Evolutionary conservation across 2,113 vertebrate species (phyloP).

Genomic region (Cromileptes altivelis): DNA sequence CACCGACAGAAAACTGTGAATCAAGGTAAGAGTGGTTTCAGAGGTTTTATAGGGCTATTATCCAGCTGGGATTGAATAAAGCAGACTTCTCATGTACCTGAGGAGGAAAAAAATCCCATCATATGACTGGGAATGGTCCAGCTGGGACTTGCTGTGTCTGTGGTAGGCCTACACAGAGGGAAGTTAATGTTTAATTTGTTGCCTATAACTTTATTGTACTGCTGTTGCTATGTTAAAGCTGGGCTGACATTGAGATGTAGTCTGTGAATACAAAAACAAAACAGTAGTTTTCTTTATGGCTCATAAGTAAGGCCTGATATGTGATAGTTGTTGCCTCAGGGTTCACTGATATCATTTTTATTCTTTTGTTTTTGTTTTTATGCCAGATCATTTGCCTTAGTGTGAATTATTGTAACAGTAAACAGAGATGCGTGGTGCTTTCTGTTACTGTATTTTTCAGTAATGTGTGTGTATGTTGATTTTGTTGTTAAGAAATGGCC

Average conservation of each 20-base stretch:
- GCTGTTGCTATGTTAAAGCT: not conserved
- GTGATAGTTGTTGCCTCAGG: not conserved
- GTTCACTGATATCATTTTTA: not conserved
- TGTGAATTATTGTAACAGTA: not conserved
- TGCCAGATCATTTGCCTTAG: not conserved
- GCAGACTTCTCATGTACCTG: not conserved
- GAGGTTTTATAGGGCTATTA: not conserved
- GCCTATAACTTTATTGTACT: not conserved
- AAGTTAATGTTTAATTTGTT: not conserved
- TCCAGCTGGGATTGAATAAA: not conserved
- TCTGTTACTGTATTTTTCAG: not conserved
- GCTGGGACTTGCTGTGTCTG: not conserved
- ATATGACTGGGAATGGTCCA: not conserved
- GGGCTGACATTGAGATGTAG: not conserved
- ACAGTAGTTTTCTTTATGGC: not conserved
- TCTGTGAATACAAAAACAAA: not conserved
- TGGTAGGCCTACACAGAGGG: not conserved
- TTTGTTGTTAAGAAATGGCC: not conserved
- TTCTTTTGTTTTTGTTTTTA: too few species aligned
- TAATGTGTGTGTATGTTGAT: not conserved
- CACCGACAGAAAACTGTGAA: not conserved
- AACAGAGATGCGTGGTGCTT: not conserved
- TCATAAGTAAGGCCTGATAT: not conserved
- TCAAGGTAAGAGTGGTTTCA: slow-evolving; percentile 57
- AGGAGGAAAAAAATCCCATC: not conserved